Base-by-base conservation (phyloP, 2,888 invertebrate species). In the Parnassius smintheus region DNA sequence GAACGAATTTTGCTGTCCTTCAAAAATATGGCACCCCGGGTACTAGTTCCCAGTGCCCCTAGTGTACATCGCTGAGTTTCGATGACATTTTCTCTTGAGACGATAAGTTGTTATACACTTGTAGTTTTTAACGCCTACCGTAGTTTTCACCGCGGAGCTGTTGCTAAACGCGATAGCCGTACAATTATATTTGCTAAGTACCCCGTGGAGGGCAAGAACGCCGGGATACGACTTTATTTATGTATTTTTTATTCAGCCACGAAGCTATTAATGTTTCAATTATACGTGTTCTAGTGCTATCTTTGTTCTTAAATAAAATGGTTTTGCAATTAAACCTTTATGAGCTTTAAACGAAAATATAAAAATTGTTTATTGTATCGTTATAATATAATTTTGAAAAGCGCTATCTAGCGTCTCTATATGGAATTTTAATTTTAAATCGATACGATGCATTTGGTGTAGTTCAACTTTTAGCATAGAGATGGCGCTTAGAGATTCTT, bases 131-230 rank as follows among this genome's bases (percentile, higher is more conserved):
- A 35, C 35, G 35, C 35, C 35, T 7, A 18, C 35, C 35, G 4
- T 7, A 35, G 35, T 35, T 35, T 35, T 35, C 35, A 35, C 35
- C 35, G 35, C 35, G 4, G 35, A 50, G 54, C 62, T 54, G 54
- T 57, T 57, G 50, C 13, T 59, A 61, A 64, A 61, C 54, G 53
- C 59, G 54, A 55, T 56, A 61, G 53, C 62, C 48, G 56, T 60
- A 54, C 62, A 61, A 65, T 61, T 59, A 56, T 62, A 61, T 63
- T 65, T 59, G 66, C 50, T 65, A 62, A 66, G 65, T 56, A 65
- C 53, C 60, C 62, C 61, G 58, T 46, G 46, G 65, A 58, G 64
- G 50, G 46, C 52, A 52, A 53, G n/a, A 50, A 42, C 35, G 44
- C 9, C 11, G 22, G 35, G 7, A 25, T 57, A 57, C 42, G 56